Percentiles rank a stretch among this genome's conserved stretches.
phyloP scores from a whole-genome alignment of 1,140 invertebrate species.

The Pseudomyrmex dendroicus region DNA sequence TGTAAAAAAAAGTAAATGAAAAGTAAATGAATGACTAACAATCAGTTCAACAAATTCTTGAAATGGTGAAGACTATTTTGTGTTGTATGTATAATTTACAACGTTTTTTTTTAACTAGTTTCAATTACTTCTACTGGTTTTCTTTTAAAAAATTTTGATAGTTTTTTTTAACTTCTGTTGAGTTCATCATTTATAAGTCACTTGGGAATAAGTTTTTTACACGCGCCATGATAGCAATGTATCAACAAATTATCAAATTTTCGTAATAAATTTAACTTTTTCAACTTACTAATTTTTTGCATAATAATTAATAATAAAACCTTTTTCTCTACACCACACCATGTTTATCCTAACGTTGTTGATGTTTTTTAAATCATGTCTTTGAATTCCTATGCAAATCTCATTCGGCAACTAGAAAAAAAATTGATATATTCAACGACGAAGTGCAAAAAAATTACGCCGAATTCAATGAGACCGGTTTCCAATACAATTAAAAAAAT shows the following conservation, averaged over 20 bases:
- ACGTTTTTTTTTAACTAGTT: too few relatives aligned
- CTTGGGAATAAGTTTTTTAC: too few relatives aligned
- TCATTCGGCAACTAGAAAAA: slow-evolving; percentile 20
- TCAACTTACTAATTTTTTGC: slow-evolving; percentile 28
- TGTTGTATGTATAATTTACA: too few relatives aligned
- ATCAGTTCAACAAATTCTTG: too few relatives aligned
- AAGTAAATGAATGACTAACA: too few relatives aligned
- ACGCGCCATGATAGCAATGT: too few relatives aligned
- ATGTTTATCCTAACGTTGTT: slow-evolving; percentile 33
- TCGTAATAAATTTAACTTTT: slow-evolving; percentile 48
- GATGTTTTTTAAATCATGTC: slow-evolving; percentile 42
- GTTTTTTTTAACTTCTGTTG: too few relatives aligned
- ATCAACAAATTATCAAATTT: slow-evolving; percentile 12
- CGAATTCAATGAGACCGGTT: slow-evolving; percentile 32
- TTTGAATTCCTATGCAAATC: slow-evolving; percentile 29
- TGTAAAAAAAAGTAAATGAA: too few relatives aligned
- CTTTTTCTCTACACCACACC: slow-evolving; percentile 20
- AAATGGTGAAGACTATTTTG: too few relatives aligned
- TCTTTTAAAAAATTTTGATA: too few relatives aligned
- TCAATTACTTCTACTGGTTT: too few relatives aligned
- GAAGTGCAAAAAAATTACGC: slow-evolving; percentile 25
- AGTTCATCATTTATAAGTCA: too few relatives aligned
- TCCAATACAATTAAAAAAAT: slow-evolving; percentile 28
- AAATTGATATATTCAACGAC: slow-evolving; percentile 40
- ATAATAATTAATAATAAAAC: slow-evolving; percentile 26